A percentile compares a stretch with the other conserved stretches of the same genome.
These are phyloP conservation scores for Catharus minimus DNA, from an alignment of 2,113 vertebrate species.

Conservation along the genomic window DNA sequence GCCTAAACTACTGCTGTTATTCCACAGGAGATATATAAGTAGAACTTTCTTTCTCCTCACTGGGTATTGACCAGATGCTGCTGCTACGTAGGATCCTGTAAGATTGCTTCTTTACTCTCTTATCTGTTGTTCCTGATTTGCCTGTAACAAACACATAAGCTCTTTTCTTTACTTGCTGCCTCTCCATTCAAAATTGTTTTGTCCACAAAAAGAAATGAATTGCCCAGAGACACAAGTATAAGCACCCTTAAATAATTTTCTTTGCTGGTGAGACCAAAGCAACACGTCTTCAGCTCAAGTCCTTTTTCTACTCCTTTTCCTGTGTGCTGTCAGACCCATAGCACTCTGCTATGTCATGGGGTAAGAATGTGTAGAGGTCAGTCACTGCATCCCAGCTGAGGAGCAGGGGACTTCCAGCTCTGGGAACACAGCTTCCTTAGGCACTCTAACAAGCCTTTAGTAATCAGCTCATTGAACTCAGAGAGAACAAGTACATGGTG, in stretches of 20 bases:
- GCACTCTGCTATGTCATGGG: background rate
- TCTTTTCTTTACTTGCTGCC: background rate
- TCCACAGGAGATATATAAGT: background rate
- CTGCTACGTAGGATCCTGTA: fast-evolving
- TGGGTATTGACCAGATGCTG: background rate
- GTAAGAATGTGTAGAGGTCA: background rate
- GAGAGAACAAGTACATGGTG: background rate
- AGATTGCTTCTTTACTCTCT: background rate
- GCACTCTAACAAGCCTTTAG: fast-evolving
- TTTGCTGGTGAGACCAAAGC: background rate
- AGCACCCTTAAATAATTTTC: background rate
- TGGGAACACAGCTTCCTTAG: background rate
- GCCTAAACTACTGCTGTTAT: background rate
- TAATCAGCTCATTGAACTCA: background rate
- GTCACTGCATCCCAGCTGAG: background rate
- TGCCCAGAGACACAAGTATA: background rate
- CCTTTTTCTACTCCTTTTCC: background rate
- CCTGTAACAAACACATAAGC: background rate
- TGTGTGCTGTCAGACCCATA: background rate
- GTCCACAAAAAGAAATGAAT: background rate
- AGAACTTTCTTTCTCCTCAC: background rate
- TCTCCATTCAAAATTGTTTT: background rate
- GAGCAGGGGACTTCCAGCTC: constrained; percentile 31
- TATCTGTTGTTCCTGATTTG: background rate
- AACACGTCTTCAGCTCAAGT: background rate